A percentile compares a stretch with the other conserved stretches of the same genome.
These are phyloP conservation scores for Catharus ustulatus DNA, from an alignment of 2,797 vertebrate species.

Conservation along the genomic window DNA sequence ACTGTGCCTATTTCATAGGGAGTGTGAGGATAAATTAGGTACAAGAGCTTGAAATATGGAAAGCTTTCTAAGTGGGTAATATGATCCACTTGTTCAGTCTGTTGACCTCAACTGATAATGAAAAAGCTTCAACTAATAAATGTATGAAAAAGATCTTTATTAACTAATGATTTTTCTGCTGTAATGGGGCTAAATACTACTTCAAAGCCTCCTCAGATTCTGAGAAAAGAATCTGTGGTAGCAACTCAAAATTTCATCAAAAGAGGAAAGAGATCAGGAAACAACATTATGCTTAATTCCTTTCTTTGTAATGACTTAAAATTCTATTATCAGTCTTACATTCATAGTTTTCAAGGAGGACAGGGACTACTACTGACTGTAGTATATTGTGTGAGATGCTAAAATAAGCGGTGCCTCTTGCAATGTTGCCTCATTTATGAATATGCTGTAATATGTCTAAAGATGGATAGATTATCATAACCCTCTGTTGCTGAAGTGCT, in stretches of 20 bases:
- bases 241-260: neutral
- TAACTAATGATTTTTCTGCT: neutral
- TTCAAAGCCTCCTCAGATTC: neutral
- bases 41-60: constrained; percentile 16
- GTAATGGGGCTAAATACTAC: neutral
- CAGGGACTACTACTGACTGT: neutral
- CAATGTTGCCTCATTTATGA: neutral
- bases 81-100: constrained; percentile 12
- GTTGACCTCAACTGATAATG: constrained; percentile 16
- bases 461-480: neutral
- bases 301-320: neutral
- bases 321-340: neutral
- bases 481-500: neutral
- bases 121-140: constrained; percentile 24
- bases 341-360: neutral
- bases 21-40: constrained; percentile 18
- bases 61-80: constrained; percentile 22
- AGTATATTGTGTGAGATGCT: neutral
- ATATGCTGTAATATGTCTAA: neutral
- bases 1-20: neutral
- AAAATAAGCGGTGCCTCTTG: neutral
- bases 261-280: neutral
- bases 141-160: neutral
- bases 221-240: neutral
- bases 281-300: neutral